These are phyloP conservation scores for Scortum barcoo DNA, from an alignment of 2,113 vertebrate genomes.

Conservation along the genomic window DNA sequence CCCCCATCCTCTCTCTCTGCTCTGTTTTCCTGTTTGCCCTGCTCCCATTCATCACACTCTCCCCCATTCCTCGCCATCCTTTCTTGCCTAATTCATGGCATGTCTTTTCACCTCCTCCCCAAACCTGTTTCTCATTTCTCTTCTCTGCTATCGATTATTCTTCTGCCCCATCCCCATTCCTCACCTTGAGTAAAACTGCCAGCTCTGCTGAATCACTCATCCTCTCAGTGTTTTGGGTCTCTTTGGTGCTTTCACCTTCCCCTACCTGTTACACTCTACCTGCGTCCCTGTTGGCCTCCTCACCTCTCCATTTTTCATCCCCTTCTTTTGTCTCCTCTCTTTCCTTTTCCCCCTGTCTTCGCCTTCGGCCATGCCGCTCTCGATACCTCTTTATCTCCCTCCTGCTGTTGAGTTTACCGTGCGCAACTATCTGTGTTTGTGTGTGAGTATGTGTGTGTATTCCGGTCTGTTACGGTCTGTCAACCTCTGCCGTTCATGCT, in stretches of 20 bases:
- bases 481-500: slow-evolving; percentile 63
- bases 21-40: neutral
- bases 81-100: slow-evolving; percentile 27
- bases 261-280: slow-evolving; percentile 53
- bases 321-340: slow-evolving; percentile 30
- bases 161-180: slow-evolving; percentile 32
- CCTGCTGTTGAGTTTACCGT: slow-evolving; percentile 33
- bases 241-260: slow-evolving; percentile 22
- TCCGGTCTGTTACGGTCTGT: slow-evolving; percentile 56
- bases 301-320: slow-evolving; percentile 28
- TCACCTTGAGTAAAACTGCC: slow-evolving; percentile 67
- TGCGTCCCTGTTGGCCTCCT: slow-evolving; percentile 12
- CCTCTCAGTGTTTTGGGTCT: slow-evolving; percentile 23
- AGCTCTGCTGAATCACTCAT: slow-evolving; percentile 52
- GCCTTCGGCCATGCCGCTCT: slow-evolving; percentile 7
- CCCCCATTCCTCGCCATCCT: slow-evolving; percentile 1
- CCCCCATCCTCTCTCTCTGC: neutral
- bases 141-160: slow-evolving; percentile 54
- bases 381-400: slow-evolving; percentile 57
- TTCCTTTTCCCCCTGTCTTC: slow-evolving; percentile 5
- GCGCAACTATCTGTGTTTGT: slow-evolving; percentile 40
- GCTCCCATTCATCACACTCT: slow-evolving; percentile 38
- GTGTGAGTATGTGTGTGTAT: slow-evolving; percentile 36
- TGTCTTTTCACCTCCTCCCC: slow-evolving; percentile 37
- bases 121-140: slow-evolving; percentile 43